Evolutionary conservation across 2,113 vertebrate species (phyloP).

Genomic region (Dicentrarchus labrax): DNA sequence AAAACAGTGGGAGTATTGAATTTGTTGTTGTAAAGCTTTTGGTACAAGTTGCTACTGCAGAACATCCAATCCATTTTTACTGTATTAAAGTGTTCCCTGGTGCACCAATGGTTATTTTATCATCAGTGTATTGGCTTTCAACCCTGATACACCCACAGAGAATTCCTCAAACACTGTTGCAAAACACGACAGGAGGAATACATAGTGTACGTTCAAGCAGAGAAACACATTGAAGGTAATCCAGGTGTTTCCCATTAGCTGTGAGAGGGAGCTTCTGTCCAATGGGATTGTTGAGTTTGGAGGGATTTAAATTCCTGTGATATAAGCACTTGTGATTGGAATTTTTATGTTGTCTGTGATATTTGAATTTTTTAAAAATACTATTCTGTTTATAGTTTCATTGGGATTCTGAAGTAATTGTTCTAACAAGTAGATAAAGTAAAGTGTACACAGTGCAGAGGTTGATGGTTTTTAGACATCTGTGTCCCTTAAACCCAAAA

Average conservation of each 20-base stretch:
- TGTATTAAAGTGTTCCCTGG: background rate
- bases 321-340: too few species aligned
- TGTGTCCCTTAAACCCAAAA: background rate
- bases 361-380: too few species aligned
- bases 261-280: too few species aligned
- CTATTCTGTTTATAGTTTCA: background rate
- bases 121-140: background rate
- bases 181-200: background rate
- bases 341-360: too few species aligned
- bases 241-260: background rate
- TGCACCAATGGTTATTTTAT: background rate
- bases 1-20: background rate
- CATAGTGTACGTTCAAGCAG: too few species aligned
- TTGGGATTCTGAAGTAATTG: background rate
- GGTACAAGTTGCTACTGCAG: background rate
- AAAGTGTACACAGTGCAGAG: background rate
- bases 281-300: too few species aligned
- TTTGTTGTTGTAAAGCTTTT: background rate
- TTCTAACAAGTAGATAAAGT: background rate
- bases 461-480: background rate
- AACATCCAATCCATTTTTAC: background rate
- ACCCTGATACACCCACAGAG: background rate
- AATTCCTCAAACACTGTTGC: constrained; percentile 36
- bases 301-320: too few species aligned
- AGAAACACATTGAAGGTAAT: background rate